phyloP scores from a whole-genome alignment of 2,113 vertebrate genomes.

The Apteryx mantelli region DNA sequence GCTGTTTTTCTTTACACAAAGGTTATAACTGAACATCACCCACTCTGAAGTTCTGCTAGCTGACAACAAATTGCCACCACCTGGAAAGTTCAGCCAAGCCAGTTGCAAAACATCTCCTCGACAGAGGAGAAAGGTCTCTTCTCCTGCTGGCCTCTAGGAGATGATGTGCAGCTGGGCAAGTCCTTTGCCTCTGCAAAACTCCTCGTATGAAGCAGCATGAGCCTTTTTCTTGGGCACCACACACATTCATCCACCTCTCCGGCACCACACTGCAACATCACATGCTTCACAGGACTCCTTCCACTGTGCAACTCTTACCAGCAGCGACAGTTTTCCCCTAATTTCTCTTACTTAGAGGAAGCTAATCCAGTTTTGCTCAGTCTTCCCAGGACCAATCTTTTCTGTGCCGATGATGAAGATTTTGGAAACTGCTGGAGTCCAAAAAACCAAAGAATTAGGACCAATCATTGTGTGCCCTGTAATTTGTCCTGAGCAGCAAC shows the following conservation, averaged over 20 bases:
- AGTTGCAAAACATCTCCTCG: background rate
- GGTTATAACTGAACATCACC: background rate
- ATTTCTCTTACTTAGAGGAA: background rate
- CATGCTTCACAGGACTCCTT: background rate
- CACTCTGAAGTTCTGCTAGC: background rate
- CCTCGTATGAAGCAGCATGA: rapidly evolving
- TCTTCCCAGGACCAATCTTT: background rate
- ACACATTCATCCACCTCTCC: background rate
- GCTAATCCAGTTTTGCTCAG: background rate
- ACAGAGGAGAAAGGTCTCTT: background rate
- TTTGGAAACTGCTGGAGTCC: background rate
- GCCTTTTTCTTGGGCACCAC: background rate
- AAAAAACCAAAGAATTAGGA: background rate
- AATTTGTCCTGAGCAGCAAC: background rate
- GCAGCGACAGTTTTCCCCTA: background rate
- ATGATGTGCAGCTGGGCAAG: background rate
- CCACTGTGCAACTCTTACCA: rapidly evolving
- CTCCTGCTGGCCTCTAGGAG: background rate
- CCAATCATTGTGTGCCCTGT: background rate
- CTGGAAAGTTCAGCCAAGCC: background rate
- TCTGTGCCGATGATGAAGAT: background rate
- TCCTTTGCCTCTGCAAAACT: background rate
- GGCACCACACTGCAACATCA: rapidly evolving
- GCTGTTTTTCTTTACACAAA: background rate
- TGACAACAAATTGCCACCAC: background rate